Base-by-base conservation (phyloP, 2,888 invertebrate genomes). In the Gisinianus flammeolus region DNA sequence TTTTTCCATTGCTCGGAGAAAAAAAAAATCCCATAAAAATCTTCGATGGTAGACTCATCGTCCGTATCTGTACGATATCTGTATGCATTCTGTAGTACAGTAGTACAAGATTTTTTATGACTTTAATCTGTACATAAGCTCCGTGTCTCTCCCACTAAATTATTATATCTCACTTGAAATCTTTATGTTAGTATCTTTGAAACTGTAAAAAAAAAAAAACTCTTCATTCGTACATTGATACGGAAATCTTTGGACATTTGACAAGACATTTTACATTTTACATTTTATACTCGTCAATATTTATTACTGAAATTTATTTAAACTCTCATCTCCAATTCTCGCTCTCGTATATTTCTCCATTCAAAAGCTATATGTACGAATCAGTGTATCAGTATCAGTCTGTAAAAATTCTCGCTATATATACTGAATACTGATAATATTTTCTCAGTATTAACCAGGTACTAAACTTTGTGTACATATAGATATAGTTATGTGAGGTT, bases 291-390 rank as follows among this genome's bases (percentile, higher is more conserved):
- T 44, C 44, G 44, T 44, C 44, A 44, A 44, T 44, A 44, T 44
- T 44, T 44, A 44, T 44, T 44, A 19, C 44, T 6, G 3, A 44
- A 44, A 44, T 44, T 44, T 44, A 44, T 44, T 44, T 44, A 16
- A 44, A n/a, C n/a, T 31, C 66, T 26, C 28, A 4, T 66, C 67
- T 35, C 68, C 68, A 66, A 54, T 54, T n/a, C n/a, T n/a, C 54
- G n/a, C 54, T 54, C 5, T 54, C 54, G 3, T n/a, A n/a, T n/a
- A n/a, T n/a, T n/a, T n/a, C n/a, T 44, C 44, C 44, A 44, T 44
- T 44, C 16, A 44, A n/a, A n/a, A 44, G 44, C 16, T 16, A 44
- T 44, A 10, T 44, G 44, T 10, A 44, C 16, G 26, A 64, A 64
- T 22, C 62, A 64, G 26, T 64, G 26, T 44, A 64, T 64, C 62